A percentile compares a stretch with the other conserved stretches of the same genome.
These are phyloP conservation scores for Meteorus colon DNA, from an alignment of 2,888 invertebrate genomes.

Conservation along the genomic window DNA sequence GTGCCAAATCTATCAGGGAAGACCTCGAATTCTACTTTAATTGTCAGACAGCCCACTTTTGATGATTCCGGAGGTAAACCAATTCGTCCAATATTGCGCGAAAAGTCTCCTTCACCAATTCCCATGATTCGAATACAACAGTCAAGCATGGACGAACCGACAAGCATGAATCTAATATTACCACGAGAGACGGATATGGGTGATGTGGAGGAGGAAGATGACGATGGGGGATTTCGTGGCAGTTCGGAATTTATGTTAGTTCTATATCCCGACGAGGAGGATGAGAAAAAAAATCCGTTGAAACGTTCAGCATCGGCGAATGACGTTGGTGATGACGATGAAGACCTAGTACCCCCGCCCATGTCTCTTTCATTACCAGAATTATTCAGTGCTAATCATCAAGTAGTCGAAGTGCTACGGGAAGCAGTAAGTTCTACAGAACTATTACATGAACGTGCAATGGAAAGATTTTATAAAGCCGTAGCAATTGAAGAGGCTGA, in stretches of 20 bases:
- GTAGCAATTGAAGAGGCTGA: conserved; percentile 82
- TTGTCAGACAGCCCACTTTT: conserved; percentile 52
- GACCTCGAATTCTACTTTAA: conserved; percentile 40
- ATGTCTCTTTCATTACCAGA: conserved; percentile 89
- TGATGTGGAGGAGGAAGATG: conserved; percentile 54
- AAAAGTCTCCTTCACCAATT: conserved; percentile 59
- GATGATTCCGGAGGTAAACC: conserved; percentile 56
- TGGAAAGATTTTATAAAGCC: conserved; percentile 87
- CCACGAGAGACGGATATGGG: conserved; percentile 51
- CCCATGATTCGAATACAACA: conserved; percentile 50
- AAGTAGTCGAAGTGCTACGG: conserved; percentile 76
- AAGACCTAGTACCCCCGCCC: conserved; percentile 84
- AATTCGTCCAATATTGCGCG: conserved; percentile 42
- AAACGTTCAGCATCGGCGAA: conserved; percentile 45
- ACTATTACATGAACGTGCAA: conserved; percentile 86
- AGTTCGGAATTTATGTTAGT: conserved; percentile 90
- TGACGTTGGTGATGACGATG: conserved; percentile 70
- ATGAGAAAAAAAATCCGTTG: conserved; percentile 34
- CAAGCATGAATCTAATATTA: conserved; percentile 35
- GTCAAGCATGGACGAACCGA: conserved; percentile 18
- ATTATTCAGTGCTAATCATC: conserved; percentile 78
- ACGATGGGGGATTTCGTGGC: conserved; percentile 76
- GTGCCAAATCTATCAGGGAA: conserved; percentile 37
- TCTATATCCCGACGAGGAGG: conserved; percentile 78
- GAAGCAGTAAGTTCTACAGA: conserved; percentile 88